Base-by-base conservation (phyloP, 2,797 vertebrate genomes). In the Euthynnus affinis region DNA sequence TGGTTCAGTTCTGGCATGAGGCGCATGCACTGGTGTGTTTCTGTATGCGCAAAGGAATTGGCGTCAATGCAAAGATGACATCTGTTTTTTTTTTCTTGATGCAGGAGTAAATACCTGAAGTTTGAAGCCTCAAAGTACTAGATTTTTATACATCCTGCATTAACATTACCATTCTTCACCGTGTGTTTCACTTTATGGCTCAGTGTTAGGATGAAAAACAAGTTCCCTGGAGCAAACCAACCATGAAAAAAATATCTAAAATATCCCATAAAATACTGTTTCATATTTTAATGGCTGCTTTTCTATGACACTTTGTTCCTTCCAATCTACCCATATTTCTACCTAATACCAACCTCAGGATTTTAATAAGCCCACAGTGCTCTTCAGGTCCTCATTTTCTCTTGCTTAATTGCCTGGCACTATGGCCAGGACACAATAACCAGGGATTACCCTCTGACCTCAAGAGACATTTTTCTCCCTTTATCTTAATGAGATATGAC, bases 361-460 rank as follows among this genome's bases (percentile, higher is more conserved):
- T 88, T 88, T 84, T 87, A 92, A 93, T 89, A 85, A 90, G 82
- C 73, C 76, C 68, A 51, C 59, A 20, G 17, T 66, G 66, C 68
- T 80, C 80, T 55, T 73, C 29, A 53, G 74, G 71, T 85, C 70
- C 79, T 87, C 80, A 74, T 88, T 83, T 81, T 81, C 74, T 62
- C 75, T 61, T 62, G 68, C 80, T 80, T 94, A 92, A 94, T 94
- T 93, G 87, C 77, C 77, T 63, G 76, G 62, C 74, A 37, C 49
- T 81, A 73, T 79, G 89, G 56, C 86, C 65, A 8, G 63, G 78
- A 83, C 76, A 85, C 86, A 87, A 78, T 89, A 83, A 76, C 73
- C 82, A 70, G 71, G 84, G 76, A 87, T 92, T 91, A 90, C 75
- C 89, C 89, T 83, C 66, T 88, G 87, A 92, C 90, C 91, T 61